Conservation (phyloP, 2,888 invertebrate species). For the Gonocerus acuteangulatus region DNA sequence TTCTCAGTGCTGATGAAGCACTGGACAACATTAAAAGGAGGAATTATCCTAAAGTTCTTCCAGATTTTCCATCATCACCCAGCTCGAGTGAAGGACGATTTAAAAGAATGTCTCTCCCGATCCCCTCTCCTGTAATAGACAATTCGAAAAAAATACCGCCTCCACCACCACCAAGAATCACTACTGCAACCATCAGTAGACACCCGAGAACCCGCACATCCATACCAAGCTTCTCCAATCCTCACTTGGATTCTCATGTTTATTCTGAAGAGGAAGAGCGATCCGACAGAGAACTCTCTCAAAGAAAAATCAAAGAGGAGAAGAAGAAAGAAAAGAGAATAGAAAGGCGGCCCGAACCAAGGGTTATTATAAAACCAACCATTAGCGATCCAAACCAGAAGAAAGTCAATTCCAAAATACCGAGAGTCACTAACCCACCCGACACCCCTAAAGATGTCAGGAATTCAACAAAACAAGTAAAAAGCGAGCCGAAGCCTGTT, state of each 20-base stretch:
- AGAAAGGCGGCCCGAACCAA: slow-evolving; percentile 46
- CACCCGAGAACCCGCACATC: slow-evolving; percentile 43
- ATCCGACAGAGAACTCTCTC: slow-evolving; percentile 41
- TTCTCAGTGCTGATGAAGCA: slow-evolving; percentile 57
- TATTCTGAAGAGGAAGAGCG: slow-evolving; percentile 43
- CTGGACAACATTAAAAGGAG: slow-evolving; percentile 63
- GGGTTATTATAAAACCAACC: slow-evolving; percentile 55
- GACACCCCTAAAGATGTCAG: slow-evolving; percentile 26
- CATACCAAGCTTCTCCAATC: slow-evolving; percentile 29
- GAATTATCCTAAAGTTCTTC: slow-evolving; percentile 77
- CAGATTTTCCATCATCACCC: slow-evolving; percentile 51
- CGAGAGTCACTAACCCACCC: slow-evolving; percentile 34
- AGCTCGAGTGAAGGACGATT: slow-evolving; percentile 34
- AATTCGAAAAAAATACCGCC: slow-evolving; percentile 48
- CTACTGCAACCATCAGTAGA: slow-evolving; percentile 51
- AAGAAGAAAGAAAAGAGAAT: slow-evolving; percentile 35
- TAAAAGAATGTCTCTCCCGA: slow-evolving; percentile 37
- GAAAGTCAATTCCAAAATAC: slow-evolving; percentile 35
- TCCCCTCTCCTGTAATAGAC: slow-evolving; percentile 40
- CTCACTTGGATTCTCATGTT: slow-evolving; percentile 42
- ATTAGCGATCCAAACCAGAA: slow-evolving; percentile 42
- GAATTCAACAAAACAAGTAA: slow-evolving; percentile 20
- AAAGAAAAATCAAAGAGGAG: slow-evolving; percentile 35
- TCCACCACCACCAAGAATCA: slow-evolving; percentile 66
- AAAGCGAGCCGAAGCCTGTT: slow-evolving; percentile 34